These are phyloP conservation scores for Acleris emargana DNA, from an alignment of 2,888 invertebrate species.

Conservation along the genomic window DNA sequence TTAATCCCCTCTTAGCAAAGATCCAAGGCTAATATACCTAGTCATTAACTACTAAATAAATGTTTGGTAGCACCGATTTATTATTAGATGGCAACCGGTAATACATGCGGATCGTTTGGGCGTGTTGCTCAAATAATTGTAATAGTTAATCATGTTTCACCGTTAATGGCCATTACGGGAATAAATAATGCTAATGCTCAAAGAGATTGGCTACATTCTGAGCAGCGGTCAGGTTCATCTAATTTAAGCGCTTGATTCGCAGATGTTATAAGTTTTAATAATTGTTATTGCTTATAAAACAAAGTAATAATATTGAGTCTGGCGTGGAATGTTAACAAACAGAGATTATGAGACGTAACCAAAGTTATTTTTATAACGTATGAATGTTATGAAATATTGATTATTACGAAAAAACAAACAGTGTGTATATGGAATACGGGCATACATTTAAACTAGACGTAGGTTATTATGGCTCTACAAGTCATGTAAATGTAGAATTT, in stretches of 20 bases:
- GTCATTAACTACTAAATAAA: slow-evolving; percentile 21
- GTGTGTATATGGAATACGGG: no score
- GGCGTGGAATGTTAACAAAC: slow-evolving; percentile 17
- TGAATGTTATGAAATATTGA: background rate
- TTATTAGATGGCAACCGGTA: slow-evolving; percentile 25
- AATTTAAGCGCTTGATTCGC: background rate
- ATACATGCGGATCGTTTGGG: slow-evolving; percentile 16
- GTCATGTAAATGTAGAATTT: no score
- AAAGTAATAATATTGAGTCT: background rate
- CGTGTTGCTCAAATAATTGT: slow-evolving; percentile 16
- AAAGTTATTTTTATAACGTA: background rate
- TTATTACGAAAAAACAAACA: no score
- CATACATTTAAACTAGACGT: no score
- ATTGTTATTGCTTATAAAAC: background rate
- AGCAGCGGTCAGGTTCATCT: background rate
- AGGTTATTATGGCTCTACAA: no score
- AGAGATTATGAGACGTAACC: background rate
- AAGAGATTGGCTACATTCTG: slow-evolving; percentile 4
- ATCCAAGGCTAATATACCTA: slow-evolving; percentile 22
- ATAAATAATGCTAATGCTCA: slow-evolving; percentile 10
- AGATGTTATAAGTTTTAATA: background rate
- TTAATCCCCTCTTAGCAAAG: slow-evolving; percentile 10
- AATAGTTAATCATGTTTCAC: slow-evolving; percentile 19
- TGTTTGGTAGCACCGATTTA: slow-evolving; percentile 29
- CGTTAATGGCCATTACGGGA: slow-evolving; percentile 10